Percentiles rank a stretch among this genome's conserved stretches.
Conservation (phyloP, 2,797 vertebrate genomes). For the Phataginus tetradactyla region DNA sequence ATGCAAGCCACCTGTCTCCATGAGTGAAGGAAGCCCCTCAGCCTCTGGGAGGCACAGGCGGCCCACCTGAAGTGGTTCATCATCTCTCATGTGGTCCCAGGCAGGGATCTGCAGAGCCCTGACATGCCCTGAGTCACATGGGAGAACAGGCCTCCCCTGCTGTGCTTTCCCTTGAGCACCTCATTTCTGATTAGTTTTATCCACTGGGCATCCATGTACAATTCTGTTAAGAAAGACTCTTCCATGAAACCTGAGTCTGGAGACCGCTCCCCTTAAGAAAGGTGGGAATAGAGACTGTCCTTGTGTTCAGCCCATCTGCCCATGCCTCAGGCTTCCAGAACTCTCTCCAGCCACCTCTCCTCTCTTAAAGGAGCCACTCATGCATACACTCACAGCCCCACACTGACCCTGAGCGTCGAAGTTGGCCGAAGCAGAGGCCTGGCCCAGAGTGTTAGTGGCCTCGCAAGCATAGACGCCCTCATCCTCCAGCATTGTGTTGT, state of each 20-base stretch:
- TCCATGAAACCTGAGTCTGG: neutral
- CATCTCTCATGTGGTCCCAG: neutral
- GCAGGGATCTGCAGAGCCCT: conserved; percentile 23
- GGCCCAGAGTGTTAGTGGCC: conserved; percentile 82
- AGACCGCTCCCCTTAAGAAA: neutral
- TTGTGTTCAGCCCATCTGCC: neutral
- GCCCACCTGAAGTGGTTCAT: neutral
- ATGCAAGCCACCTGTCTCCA: neutral
- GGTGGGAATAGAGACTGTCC: neutral
- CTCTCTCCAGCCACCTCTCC: neutral
- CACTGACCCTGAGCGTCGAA: conserved; percentile 86
- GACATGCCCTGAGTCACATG: rapidly evolving
- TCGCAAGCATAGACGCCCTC: conserved; percentile 84
- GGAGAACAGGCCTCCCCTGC: neutral
- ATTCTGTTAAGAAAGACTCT: neutral
- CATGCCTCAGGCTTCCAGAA: neutral
- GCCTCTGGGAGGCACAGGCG: neutral
- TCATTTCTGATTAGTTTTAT: neutral
- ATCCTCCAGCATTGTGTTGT: conserved; percentile 79
- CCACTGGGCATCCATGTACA: neutral
- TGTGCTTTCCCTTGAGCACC: neutral
- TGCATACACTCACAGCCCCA: rapidly evolving
- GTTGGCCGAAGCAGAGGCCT: neutral
- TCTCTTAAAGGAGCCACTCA: neutral
- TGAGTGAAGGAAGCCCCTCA: too few relatives aligned